Evolutionary conservation across 2,888 invertebrate species (phyloP).

Genomic region (Acrobasis repandana): DNA sequence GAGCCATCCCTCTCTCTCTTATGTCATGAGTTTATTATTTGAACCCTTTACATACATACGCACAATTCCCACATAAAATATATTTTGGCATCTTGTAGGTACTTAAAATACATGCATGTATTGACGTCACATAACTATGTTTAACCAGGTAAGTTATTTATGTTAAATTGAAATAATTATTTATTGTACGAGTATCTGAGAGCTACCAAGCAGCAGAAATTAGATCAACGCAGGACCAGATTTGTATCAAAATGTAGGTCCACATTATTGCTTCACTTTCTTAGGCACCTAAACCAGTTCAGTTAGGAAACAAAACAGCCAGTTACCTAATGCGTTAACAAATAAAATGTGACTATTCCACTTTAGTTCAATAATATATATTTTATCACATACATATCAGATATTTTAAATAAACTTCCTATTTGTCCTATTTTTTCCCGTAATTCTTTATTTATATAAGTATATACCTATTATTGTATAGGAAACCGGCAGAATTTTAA

Average conservation of each 20-base stretch:
- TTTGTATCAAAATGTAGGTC: conserved; percentile 3
- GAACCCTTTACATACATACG: too few species aligned
- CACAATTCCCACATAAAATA: too few species aligned
- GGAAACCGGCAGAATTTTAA: too few species aligned
- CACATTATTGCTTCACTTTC: conserved; percentile 11
- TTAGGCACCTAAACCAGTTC: conserved; percentile 16
- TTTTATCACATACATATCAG: background rate
- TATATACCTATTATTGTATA: background rate
- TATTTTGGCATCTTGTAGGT: too few species aligned
- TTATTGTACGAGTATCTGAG: too few species aligned
- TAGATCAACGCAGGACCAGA: conserved; percentile 5
- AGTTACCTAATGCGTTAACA: conserved; percentile 12
- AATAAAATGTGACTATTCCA: conserved; percentile 13
- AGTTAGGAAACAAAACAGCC: conserved; percentile 16
- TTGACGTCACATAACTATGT: too few species aligned
- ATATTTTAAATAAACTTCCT: background rate
- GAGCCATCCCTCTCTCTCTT: too few species aligned
- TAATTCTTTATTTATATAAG: background rate
- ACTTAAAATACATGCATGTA: too few species aligned
- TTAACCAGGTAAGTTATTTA: too few species aligned
- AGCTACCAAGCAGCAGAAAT: background rate
- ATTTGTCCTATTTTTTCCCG: background rate
- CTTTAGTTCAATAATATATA: background rate
- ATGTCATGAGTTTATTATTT: too few species aligned
- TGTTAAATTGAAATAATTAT: too few species aligned